A percentile compares a stretch with the other conserved stretches of the same genome.
Evolutionary conservation across 2,888 invertebrate genomes (phyloP).

Genomic region (Prosapia bicincta): DNA sequence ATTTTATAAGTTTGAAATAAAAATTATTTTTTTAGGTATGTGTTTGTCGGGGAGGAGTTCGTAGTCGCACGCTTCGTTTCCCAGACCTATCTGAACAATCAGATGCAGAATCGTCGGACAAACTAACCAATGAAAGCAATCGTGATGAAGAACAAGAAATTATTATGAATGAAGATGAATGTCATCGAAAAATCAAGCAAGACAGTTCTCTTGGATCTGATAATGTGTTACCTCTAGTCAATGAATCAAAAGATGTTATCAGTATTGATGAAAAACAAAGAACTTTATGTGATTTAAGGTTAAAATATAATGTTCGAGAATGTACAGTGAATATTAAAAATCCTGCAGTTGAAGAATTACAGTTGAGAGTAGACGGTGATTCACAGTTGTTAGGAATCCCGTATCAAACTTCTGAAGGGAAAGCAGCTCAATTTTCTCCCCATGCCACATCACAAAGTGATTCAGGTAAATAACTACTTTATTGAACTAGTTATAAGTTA

Average conservation of each 20-base stretch:
- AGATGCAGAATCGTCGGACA: constrained; percentile 13
- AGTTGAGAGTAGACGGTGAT: constrained; percentile 22
- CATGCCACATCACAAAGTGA: constrained; percentile 36
- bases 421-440: constrained; percentile 22
- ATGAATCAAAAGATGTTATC: constrained; percentile 19
- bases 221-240: constrained; percentile 35
- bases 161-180: constrained; percentile 14
- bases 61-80: constrained; percentile 6
- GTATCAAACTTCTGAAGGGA: constrained; percentile 28
- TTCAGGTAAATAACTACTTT: constrained; percentile 33
- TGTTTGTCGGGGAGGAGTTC: neutral
- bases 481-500: no score
- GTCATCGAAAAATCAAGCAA: constrained; percentile 32
- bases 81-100: constrained; percentile 20
- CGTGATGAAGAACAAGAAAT: constrained; percentile 10
- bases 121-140: constrained; percentile 3
- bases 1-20: no score
- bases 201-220: constrained; percentile 34
- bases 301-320: constrained; percentile 10
- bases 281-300: constrained; percentile 4
- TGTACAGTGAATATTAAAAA: constrained; percentile 16
- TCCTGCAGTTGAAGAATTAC: constrained; percentile 6
- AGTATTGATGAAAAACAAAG: constrained; percentile 6
- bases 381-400: constrained; percentile 18
- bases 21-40: constrained; percentile 11